phyloP scores from a whole-genome alignment of 2,888 invertebrate species.

The Tribolium freemani region DNA sequence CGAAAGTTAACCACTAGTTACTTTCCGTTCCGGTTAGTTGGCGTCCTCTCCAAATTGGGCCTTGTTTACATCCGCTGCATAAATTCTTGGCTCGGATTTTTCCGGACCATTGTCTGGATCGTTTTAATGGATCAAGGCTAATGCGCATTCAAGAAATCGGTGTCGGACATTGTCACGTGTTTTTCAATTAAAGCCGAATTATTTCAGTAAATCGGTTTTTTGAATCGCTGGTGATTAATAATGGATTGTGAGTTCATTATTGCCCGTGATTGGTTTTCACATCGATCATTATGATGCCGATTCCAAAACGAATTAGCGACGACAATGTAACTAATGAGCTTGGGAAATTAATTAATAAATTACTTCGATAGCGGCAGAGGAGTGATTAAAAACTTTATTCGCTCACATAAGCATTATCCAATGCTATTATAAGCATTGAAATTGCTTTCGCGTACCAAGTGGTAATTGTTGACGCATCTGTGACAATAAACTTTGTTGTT shows the following conservation, averaged over 20 bases:
- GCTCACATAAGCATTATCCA: background rate
- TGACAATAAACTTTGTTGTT: no score
- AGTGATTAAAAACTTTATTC: constrained; percentile 6
- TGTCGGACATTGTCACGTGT: no score
- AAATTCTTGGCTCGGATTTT: background rate
- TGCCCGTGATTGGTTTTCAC: constrained; percentile 10
- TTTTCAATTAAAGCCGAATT: no score
- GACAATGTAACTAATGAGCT: constrained; percentile 31
- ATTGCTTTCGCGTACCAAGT: no score
- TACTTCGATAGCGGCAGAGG: background rate
- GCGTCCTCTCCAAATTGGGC: constrained; percentile 14
- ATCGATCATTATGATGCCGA: constrained; percentile 17
- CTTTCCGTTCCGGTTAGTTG: constrained; percentile 35
- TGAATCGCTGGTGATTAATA: background rate
- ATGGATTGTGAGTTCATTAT: constrained; percentile 12
- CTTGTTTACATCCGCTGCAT: constrained; percentile 25
- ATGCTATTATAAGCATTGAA: no score
- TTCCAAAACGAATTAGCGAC: constrained; percentile 25
- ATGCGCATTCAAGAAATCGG: no score
- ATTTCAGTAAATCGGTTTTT: background rate
- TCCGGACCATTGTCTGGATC: no score
- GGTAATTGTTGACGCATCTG: no score
- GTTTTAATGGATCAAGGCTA: no score
- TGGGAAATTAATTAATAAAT: constrained; percentile 32
- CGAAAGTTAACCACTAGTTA: constrained; percentile 21